Evolutionary conservation across 35 echinoderm and acorn worm species (phyloP), one percentile per base, ranked within the genome.

Genomic region (Anneissia japonica): DNA sequence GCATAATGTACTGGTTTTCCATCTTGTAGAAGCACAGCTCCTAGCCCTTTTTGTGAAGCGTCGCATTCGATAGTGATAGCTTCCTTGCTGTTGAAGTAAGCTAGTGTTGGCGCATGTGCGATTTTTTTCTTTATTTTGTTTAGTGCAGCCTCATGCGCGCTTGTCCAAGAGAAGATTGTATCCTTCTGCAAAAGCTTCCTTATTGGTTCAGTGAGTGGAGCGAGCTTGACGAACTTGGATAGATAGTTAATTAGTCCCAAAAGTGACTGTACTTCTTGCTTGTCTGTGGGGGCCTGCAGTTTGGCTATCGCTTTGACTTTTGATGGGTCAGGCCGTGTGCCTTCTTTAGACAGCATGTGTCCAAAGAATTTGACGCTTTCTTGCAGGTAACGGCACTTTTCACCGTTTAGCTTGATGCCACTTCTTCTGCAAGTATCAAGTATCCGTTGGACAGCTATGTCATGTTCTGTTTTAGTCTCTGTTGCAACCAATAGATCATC

Each of bases 1-100:
- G 86, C 86, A 33, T 82, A 88, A 73, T 80, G 34, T 12, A 88
- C 76, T n/a, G 86, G 86, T 87, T 79, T 77, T 13, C 85, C 85
- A 38, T 79, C 85, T 30, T 78, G 85, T 32, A 87, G 0, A 19
- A 87, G 35, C 26, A 87, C 76, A 0, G 76, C 74, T 80, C 85
- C 85, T 31, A 87, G 64, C 0, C 84, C 84, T 77, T 86, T 86
- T 73, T 56, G 37, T 0, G 64, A 77, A 19, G 45, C 76, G 76
- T 87, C 76, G 85, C 74, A 80, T 32, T 87, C 74, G 39, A 80
- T 35, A 11, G 5, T 39, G 31, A 55, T 87, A 7, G 1, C 14
- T 46, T 11, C 31, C 9, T 38, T 84, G 21, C 38, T 17, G 43
- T 84, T 39, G 30, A 84, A 84, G 30, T 84, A 46, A 7, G 38